Base-by-base conservation (phyloP, 2,113 vertebrate species). In the Pogona vitticeps region DNA sequence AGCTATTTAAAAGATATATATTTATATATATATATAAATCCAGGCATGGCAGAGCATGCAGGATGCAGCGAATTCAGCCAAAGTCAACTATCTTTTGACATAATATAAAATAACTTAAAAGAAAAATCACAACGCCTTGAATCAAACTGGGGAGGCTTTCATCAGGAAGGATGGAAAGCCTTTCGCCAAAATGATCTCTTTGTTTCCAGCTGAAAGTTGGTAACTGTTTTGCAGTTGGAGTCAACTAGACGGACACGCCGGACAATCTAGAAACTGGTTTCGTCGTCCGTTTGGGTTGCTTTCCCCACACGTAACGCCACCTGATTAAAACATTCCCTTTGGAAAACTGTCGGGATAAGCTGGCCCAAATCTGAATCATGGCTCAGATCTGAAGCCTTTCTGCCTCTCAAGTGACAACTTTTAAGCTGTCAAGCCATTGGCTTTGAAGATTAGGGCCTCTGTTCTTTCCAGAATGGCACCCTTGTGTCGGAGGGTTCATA, bases 21-120 rank as follows among this genome's bases (percentile, higher is more conserved):
- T n/a, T n/a, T n/a, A 52, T 10, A 52, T 52, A 71, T 36, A 26
- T 17, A 56, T 15, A 13, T 15, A 58, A 73, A 92, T 59, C 95
- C 92, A 93, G 58, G 36, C 92, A 80, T 92, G 90, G 94, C 92
- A 95, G 93, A 95, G 87, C 6, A 90, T 88, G 83, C 89, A 70
- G 84, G 78, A 81, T 89, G 40, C 76, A 81, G 91, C 91, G 83
- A 78, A 52, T 42, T 46, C 90, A 90, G 94, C 93, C 94, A 95
- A 95, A 94, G 88, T 92, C 94, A 96, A 93, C 93, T 83, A 85
- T 92, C 90, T 84, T 92, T 91, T 90, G 94, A 91, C 94, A 87
- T 93, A 92, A 92, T 75, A 88, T 89, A 79, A 42, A 88, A 86
- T 90, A 46, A 36, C 33, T 78, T 79, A 14, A 33, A 38, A 31